phyloP scores from a whole-genome alignment of 1,140 invertebrate species.

The Trichonephila clavata region DNA sequence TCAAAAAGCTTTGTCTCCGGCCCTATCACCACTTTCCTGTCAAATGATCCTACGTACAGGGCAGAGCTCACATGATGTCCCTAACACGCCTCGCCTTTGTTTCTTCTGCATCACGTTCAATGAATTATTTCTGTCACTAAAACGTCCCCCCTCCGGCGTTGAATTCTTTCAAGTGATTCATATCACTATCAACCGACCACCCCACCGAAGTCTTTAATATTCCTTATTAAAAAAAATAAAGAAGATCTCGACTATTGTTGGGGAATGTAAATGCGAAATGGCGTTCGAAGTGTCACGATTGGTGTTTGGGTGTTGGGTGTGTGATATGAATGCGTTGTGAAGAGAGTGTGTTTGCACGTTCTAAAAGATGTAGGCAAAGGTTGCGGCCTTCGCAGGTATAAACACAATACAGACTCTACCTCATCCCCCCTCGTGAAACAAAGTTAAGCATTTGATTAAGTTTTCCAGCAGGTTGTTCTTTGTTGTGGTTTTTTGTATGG shows the following conservation, averaged over 20 bases:
- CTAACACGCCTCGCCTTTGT: not conserved
- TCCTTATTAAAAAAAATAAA: not conserved
- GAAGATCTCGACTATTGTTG: not conserved
- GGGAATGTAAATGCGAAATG: not conserved
- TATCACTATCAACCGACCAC: not conserved
- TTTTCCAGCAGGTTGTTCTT: too few relatives aligned
- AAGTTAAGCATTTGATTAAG: too few relatives aligned
- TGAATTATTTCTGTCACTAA: slow-evolving; percentile 10
- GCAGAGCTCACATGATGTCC: too few relatives aligned
- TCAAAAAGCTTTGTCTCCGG: not conserved
- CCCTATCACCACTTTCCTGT: not conserved
- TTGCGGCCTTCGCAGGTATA: too few relatives aligned
- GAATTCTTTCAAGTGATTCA: not conserved
- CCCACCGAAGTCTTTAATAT: not conserved
- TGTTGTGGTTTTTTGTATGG: too few relatives aligned
- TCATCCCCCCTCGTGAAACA: too few relatives aligned
- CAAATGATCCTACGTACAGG: not conserved
- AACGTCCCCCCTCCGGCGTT: not conserved
- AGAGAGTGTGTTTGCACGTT: too few relatives aligned
- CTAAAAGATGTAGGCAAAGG: too few relatives aligned
- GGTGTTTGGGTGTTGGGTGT: not conserved
- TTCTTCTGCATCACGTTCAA: not conserved
- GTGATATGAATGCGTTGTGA: not conserved
- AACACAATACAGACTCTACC: too few relatives aligned
- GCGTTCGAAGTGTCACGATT: not conserved